These are phyloP conservation scores for Fundulus diaphanus DNA, from an alignment of 2,797 vertebrate species.

Conservation along the genomic window DNA sequence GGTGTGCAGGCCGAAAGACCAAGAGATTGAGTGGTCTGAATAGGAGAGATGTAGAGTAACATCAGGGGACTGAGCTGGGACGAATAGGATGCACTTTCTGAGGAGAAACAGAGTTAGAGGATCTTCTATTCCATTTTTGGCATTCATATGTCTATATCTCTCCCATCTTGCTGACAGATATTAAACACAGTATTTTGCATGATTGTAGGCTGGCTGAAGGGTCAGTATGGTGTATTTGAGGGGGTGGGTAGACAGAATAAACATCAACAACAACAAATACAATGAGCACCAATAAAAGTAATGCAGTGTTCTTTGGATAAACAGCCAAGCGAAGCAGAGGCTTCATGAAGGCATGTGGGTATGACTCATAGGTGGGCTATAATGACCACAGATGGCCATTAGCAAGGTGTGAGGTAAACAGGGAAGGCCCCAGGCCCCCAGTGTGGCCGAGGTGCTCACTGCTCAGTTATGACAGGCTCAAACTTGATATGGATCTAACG, in stretches of 20 bases:
- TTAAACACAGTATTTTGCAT: slow-evolving; percentile 55
- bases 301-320: slow-evolving; percentile 36
- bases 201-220: slow-evolving; percentile 54
- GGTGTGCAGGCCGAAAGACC: slow-evolving; percentile 46
- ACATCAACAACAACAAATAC: slow-evolving; percentile 65
- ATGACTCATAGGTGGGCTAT: slow-evolving; percentile 76
- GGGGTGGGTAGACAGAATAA: slow-evolving; percentile 59
- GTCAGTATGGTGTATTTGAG: slow-evolving; percentile 59
- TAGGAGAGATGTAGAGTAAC: slow-evolving; percentile 56
- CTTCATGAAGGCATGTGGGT: slow-evolving; percentile 46
- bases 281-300: slow-evolving; percentile 37
- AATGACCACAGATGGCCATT: slow-evolving; percentile 79
- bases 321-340: slow-evolving; percentile 45
- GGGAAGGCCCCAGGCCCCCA: slow-evolving; percentile 55
- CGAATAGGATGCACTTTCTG: slow-evolving; percentile 63
- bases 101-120: slow-evolving; percentile 61
- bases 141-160: slow-evolving; percentile 34
- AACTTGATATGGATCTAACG: slow-evolving; percentile 74
- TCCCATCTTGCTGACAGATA: slow-evolving; percentile 56
- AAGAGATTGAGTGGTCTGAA: slow-evolving; percentile 61
- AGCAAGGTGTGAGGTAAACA: slow-evolving; percentile 72
- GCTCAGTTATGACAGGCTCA: slow-evolving; percentile 73
- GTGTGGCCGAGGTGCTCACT: slow-evolving; percentile 57
- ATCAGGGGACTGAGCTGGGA: slow-evolving; percentile 65
- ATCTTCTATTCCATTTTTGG: slow-evolving; percentile 59